Evolutionary conservation across 2,888 invertebrate species (phyloP), one percentile per base, ranked within the genome.

Genomic region (Mayetiola destructor): DNA sequence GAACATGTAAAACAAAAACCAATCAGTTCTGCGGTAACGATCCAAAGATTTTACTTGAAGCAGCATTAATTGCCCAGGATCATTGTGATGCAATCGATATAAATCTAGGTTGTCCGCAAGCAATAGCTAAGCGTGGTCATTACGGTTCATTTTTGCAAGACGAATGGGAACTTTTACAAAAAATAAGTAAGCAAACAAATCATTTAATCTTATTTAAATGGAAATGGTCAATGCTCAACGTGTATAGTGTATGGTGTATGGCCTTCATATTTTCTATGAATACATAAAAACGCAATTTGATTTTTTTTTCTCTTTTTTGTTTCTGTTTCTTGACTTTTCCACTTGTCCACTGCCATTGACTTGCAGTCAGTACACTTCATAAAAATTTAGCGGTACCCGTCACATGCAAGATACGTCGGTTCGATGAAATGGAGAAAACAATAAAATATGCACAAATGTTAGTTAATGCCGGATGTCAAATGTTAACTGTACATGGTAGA

Each of bases 81-180:
- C 75, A 82, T 65, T 97, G 96, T 76, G 92, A 94, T 75, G 97
- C 91, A 8, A 83, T 99, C 60, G 99, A 99, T 72, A 80, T 99
- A 56, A 99, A 99, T 75, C 79, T 99, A 60, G 99, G 99, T 3
- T 99, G 99, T 72, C 97, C 99, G 0, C 99, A 99, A 73, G 85
- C 90, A 20, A 97, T 99, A 65, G 99, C 99, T 1, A 90, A 89
- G 68, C 77, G 93, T 63, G 99, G 99, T 9, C 88, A 84, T 71
- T 99, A 99, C 74, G 97, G 97, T 14, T 85, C 96, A 27, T 99
- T 88, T 74, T 77, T 99, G 30, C 94, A 95, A 75, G 93, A 97
- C 66, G 94, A 96, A 64, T 96, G 96, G 96, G 78, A 84, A 21
- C 76, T 95, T 29, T 72, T 97, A 29, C 73, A 78, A 59, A 76